Conservation (phyloP, 2,113 vertebrate genomes). For the Bettongia penicillata region DNA sequence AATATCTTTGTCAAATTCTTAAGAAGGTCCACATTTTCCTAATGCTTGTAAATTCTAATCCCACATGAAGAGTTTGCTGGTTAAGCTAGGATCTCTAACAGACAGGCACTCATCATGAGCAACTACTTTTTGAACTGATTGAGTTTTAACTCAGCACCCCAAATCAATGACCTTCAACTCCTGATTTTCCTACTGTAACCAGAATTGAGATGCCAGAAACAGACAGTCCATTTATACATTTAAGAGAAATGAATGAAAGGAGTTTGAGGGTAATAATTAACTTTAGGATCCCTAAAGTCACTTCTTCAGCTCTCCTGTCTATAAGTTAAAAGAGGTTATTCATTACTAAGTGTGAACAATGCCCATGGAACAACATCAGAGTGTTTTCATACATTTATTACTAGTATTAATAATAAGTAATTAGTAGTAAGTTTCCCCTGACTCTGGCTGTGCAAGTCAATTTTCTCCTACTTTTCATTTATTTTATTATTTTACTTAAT, state of each 20-base stretch:
- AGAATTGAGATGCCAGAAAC: neutral
- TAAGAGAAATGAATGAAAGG: constrained; percentile 28
- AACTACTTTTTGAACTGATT: constrained; percentile 29
- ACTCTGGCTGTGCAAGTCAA: neutral
- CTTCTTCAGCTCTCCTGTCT: constrained; percentile 6
- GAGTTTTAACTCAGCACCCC: neutral
- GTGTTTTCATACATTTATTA: constrained; percentile 11
- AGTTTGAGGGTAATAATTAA: constrained; percentile 30
- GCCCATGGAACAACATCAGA: neutral
- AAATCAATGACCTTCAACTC: neutral
- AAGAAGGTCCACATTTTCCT: neutral
- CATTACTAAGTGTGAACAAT: constrained; percentile 12
- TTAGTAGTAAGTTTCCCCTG: constrained; percentile 8
- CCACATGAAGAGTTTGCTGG: constrained; percentile 8
- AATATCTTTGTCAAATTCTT: constrained; percentile 53
- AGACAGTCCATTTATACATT: neutral
- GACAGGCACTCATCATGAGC: constrained; percentile 1
- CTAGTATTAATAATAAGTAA: constrained; percentile 5
- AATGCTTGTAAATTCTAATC: neutral
- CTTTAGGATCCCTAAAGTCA: constrained; percentile 34
- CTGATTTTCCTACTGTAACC: neutral
- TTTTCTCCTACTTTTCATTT: constrained; percentile 5
- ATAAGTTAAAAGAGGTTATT: constrained; percentile 28
- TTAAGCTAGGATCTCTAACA: constrained; percentile 11
- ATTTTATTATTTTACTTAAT: constrained; percentile 38